Base-by-base conservation (phyloP, 2,888 invertebrate genomes). In the Synergus laeviventris region DNA sequence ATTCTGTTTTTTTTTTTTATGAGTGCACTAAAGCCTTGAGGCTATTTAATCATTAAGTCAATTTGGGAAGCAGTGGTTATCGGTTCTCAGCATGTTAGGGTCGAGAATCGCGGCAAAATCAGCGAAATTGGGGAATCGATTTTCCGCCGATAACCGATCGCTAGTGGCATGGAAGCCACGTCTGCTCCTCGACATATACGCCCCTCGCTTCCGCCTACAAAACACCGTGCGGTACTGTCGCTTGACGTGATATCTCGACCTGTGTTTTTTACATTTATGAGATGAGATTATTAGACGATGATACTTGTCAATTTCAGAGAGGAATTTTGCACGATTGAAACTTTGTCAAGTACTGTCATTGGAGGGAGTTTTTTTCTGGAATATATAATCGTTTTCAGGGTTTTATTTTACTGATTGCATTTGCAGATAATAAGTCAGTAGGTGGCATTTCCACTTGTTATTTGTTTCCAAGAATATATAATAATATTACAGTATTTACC, bases 131-230 rank as follows among this genome's bases (percentile, higher is more conserved):
- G 4, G 24, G 73, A 60, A 59, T 70, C 73, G 76, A 73, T 76
- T 75, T 45, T 76, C 56, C 60, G 45, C 42, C 39, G 73, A 76
- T 76, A 73, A 76, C 60, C 49, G 54, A 76, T 76, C 76, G 73
- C 56, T 45, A n/a, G 62, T 39, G 66, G 64, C 36, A 70, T 70
- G 70, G 70, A 70, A 70, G 70, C 70, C 74, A 74, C 76, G 60
- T 61, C 56, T 73, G 62, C 76, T 64, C 61, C 77, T 70, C 70
- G 31, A 49, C 80, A 84, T 79, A 82, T 84, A 86, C 86, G 86
- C 86, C 86, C 86, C 86, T 86, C 83, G 82, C 82, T 84, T 86
- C 85, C 84, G 84, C 80, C 79, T 81, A 73, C 74, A 54, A 78
- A 76, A 78, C 75, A 56, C 49, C 70, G 56, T 54, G 5, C 38